Evolutionary conservation across 2,888 invertebrate species (phyloP).

Genomic region (Imbricaverruca yamaguchii): DNA sequence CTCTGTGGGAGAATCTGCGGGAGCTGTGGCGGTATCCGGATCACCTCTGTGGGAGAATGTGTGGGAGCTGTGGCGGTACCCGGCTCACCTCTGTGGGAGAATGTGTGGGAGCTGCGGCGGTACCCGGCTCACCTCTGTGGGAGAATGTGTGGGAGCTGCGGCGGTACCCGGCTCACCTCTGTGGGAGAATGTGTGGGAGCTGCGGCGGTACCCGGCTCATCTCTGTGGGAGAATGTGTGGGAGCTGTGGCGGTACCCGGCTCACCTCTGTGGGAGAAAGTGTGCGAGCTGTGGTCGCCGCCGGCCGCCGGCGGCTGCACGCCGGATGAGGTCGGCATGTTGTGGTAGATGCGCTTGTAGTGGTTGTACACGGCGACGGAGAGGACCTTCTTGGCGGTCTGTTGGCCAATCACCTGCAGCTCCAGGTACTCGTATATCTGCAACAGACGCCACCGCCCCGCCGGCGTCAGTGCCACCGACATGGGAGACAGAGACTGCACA

Average conservation of each 20-base stretch:
- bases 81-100: slow-evolving; percentile 60
- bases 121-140: slow-evolving; percentile 27
- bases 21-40: slow-evolving; percentile 39
- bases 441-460: not conserved
- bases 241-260: too few relatives aligned
- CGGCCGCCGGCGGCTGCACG: slow-evolving; percentile 39
- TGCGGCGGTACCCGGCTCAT: slow-evolving; percentile 43
- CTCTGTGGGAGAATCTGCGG: slow-evolving; percentile 61
- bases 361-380: slow-evolving; percentile 97
- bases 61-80: slow-evolving; percentile 41
- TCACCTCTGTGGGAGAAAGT: slow-evolving; percentile 62
- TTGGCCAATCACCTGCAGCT: slow-evolving; percentile 95
- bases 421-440: slow-evolving; percentile 87
- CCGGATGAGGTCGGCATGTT: slow-evolving; percentile 54
- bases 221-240: slow-evolving; percentile 24
- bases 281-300: slow-evolving; percentile 60
- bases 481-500: too few relatives aligned
- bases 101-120: slow-evolving; percentile 48
- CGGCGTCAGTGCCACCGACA: not conserved
- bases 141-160: too few relatives aligned
- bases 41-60: slow-evolving; percentile 62
- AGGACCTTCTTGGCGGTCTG: slow-evolving; percentile 95
- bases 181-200: slow-evolving; percentile 60
- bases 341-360: slow-evolving; percentile 95
- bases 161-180: slow-evolving; percentile 50